phyloP scores from a whole-genome alignment of 2,797 vertebrate species.

The Coranthus polyacanthus region DNA sequence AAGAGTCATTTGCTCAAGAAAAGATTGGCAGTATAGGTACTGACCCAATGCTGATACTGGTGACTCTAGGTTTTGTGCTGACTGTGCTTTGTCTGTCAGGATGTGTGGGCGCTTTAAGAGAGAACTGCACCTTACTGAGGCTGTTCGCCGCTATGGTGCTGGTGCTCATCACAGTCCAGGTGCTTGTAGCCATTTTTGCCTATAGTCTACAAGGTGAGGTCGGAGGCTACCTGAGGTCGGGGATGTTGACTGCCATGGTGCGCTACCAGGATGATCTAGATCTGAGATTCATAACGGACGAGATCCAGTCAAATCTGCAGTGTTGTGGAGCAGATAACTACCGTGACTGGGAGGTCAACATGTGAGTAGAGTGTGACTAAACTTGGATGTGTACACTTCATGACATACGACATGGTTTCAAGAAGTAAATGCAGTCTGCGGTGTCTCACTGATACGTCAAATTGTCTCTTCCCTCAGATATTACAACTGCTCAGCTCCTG shows the following conservation, averaged over 20 bases:
- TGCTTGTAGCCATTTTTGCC: slow-evolving; percentile 80
- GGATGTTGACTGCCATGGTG: slow-evolving; percentile 84
- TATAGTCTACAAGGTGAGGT: slow-evolving; percentile 82
- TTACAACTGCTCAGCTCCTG: slow-evolving; percentile 93
- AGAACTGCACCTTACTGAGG: slow-evolving; percentile 87
- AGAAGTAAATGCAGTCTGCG: background rate
- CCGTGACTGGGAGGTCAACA: slow-evolving; percentile 91
- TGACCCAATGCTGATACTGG: slow-evolving; percentile 89
- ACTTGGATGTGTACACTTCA: background rate
- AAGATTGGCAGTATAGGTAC: slow-evolving; percentile 80
- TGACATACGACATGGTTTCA: background rate
- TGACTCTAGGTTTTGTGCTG: slow-evolving; percentile 81
- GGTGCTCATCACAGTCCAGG: slow-evolving; percentile 78
- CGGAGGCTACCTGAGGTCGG: slow-evolving; percentile 72
- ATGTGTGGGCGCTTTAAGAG: slow-evolving; percentile 88
- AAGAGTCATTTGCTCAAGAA: slow-evolving; percentile 83
- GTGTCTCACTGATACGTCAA: background rate
- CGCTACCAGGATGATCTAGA: slow-evolving; percentile 91
- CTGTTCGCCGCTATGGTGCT: slow-evolving; percentile 82
- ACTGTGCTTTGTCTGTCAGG: slow-evolving; percentile 86
- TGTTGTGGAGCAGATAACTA: slow-evolving; percentile 92
- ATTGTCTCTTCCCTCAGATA: slow-evolving; percentile 82
- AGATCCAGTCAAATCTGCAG: slow-evolving; percentile 88
- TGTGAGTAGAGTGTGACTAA: slow-evolving; percentile 82
- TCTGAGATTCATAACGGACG: slow-evolving; percentile 90